A percentile compares a stretch with the other conserved stretches of the same genome.
These are phyloP conservation scores for Xiphias gladius DNA, from an alignment of 2,113 vertebrate genomes.

Conservation along the genomic window DNA sequence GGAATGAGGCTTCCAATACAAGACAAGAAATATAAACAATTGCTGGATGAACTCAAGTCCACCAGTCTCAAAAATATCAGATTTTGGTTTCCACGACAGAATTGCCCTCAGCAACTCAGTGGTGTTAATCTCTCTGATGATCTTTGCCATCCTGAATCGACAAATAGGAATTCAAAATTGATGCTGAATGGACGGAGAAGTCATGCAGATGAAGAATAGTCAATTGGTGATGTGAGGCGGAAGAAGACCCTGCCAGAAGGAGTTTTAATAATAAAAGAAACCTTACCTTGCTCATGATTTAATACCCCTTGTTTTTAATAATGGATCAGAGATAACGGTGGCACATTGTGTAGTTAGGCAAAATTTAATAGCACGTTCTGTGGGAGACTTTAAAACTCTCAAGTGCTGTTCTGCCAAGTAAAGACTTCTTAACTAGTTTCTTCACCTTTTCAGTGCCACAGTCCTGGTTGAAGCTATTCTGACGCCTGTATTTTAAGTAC, in stretches of 20 bases:
- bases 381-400: constrained; percentile 35
- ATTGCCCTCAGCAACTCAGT: constrained; percentile 20
- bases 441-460: constrained; percentile 48
- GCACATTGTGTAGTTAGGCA: constrained; percentile 25
- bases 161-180: constrained; percentile 41
- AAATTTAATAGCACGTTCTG: constrained; percentile 40
- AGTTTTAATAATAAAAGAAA: constrained; percentile 29
- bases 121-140: constrained; percentile 40
- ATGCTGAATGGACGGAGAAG: constrained; percentile 32
- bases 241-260: constrained; percentile 13
- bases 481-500: too few relatives aligned
- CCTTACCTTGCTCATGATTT: constrained; percentile 18
- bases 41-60: constrained; percentile 27
- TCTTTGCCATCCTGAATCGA: constrained; percentile 26
- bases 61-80: constrained; percentile 38
- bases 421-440: constrained; percentile 23
- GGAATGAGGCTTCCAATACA: constrained; percentile 20
- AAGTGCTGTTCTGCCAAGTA: constrained; percentile 25
- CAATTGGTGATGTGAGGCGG: neutral
- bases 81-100: constrained; percentile 26
- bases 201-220: constrained; percentile 25
- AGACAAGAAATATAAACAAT: constrained; percentile 35
- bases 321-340: constrained; percentile 35
- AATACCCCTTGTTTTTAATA: constrained; percentile 17
- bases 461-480: too few relatives aligned